phyloP scores from a whole-genome alignment of 2,113 vertebrate genomes.

The Austrofundulus limnaeus region DNA sequence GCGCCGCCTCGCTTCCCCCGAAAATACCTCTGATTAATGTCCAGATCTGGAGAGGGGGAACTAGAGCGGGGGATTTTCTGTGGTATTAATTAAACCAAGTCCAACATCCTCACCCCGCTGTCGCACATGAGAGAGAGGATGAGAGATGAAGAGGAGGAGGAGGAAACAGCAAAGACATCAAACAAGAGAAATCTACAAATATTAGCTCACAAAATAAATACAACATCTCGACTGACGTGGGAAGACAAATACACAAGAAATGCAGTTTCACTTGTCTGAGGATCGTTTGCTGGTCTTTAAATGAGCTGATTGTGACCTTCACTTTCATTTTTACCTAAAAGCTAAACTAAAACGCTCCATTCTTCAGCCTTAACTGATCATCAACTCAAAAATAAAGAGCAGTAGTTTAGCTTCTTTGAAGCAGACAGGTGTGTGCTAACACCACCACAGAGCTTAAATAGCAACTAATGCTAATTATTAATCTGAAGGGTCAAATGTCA shows the following conservation, averaged over 20 bases:
- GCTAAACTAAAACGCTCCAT: too few species aligned
- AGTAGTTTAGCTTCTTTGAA: too few species aligned
- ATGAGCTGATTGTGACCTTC: too few species aligned
- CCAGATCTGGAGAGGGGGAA: slow-evolving; percentile 45
- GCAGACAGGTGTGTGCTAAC: too few species aligned
- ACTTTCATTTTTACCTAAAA: too few species aligned
- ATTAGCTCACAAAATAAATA: background rate
- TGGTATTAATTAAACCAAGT: slow-evolving; percentile 70
- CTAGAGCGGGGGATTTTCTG: slow-evolving; percentile 53
- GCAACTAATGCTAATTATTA: too few species aligned
- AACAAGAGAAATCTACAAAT: background rate
- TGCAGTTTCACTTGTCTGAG: too few species aligned
- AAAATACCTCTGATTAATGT: slow-evolving; percentile 78
- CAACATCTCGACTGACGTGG: background rate
- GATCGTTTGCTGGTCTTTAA: too few species aligned
- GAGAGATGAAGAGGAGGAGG: background rate
- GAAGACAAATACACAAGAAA: background rate
- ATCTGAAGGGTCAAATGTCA: too few species aligned
- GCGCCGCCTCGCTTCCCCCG: slow-evolving; percentile 62
- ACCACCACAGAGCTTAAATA: too few species aligned
- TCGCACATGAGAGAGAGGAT: slow-evolving; percentile 19
- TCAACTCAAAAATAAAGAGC: too few species aligned
- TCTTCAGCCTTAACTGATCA: too few species aligned
- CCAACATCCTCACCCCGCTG: slow-evolving; percentile 31
- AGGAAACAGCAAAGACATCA: background rate